Conservation (phyloP, 2,888 invertebrate genomes). For the Steinernema carpocapsae region DNA sequence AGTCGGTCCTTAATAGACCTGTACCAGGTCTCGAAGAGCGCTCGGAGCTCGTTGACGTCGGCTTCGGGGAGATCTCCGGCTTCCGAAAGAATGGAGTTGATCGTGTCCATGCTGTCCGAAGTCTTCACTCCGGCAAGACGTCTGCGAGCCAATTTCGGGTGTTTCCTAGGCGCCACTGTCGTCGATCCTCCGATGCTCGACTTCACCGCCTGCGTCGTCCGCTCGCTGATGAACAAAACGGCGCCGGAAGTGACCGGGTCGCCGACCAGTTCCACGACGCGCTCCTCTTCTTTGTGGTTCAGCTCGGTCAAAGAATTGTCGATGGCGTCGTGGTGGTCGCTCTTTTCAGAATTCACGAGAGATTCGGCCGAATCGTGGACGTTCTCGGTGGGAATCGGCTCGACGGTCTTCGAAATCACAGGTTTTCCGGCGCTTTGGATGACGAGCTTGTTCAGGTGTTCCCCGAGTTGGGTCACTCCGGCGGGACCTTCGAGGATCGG, state of each 20-base stretch:
- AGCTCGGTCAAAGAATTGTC: slow-evolving; percentile 6
- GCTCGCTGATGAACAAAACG: not conserved
- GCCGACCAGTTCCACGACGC: not conserved
- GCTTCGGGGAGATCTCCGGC: slow-evolving; percentile 15
- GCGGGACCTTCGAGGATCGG: slow-evolving; percentile 3
- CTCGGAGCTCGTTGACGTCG: not conserved
- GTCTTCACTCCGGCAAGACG: slow-evolving; percentile 16
- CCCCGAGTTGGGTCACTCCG: not conserved
- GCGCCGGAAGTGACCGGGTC: slow-evolving; percentile 11
- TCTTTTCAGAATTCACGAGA: not conserved
- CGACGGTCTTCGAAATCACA: not conserved
- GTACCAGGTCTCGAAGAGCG: slow-evolving; percentile 19
- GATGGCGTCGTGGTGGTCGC: not conserved
- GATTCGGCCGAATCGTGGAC: slow-evolving; percentile 15
- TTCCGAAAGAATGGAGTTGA: slow-evolving; percentile 21
- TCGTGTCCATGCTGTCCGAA: not conserved
- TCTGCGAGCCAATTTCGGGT: not conserved
- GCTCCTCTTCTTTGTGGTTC: not conserved
- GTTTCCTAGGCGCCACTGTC: not conserved
- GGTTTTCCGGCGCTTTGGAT: not conserved
- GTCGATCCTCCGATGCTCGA: not conserved
- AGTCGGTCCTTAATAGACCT: not conserved
- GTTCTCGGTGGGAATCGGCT: not conserved
- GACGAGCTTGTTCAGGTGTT: slow-evolving; percentile 14
- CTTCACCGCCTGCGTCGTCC: not conserved